A percentile compares a stretch with the other conserved stretches of the same genome.
phyloP scores from a whole-genome alignment of 1,140 invertebrate species.

The Araneus ventricosus region DNA sequence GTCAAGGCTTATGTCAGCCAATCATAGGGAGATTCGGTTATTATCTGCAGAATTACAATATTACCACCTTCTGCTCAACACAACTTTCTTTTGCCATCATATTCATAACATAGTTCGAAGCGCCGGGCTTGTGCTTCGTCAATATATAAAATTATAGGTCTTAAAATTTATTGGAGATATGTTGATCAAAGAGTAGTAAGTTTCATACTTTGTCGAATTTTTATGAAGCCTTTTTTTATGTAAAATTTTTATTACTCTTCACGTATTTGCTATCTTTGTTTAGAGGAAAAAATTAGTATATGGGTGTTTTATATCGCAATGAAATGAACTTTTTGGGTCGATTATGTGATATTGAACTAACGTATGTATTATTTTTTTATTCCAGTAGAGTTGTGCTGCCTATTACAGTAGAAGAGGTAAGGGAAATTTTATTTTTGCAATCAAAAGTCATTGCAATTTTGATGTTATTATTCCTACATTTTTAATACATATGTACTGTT shows the following conservation, averaged over 20 bases:
- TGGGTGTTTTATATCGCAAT: neutral
- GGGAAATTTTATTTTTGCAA: too few relatives aligned
- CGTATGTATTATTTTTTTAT: slow-evolving; percentile 75
- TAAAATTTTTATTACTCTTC: neutral
- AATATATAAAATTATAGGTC: slow-evolving; percentile 6
- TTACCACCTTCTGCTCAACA: slow-evolving; percentile 45
- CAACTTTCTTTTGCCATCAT: slow-evolving; percentile 42
- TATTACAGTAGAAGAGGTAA: slow-evolving; percentile 83
- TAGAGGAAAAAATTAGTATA: slow-evolving; percentile 1
- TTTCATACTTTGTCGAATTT: neutral
- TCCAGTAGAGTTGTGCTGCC: slow-evolving; percentile 83
- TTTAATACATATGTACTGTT: neutral
- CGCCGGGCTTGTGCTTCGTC: slow-evolving; percentile 28
- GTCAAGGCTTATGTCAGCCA: neutral
- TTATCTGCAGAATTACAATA: neutral
- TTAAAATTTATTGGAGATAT: slow-evolving; percentile 1
- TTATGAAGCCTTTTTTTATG: neutral
- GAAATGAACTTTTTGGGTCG: neutral
- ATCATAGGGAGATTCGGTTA: neutral
- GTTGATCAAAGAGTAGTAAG: slow-evolving; percentile 68
- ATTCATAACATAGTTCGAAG: slow-evolving; percentile 16
- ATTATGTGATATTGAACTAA: too few relatives aligned
- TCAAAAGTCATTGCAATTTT: too few relatives aligned
- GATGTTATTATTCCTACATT: too few relatives aligned
- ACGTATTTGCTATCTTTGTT: neutral